Base-by-base conservation (phyloP, 2,797 vertebrate genomes). In the Pteropus rufus region DNA sequence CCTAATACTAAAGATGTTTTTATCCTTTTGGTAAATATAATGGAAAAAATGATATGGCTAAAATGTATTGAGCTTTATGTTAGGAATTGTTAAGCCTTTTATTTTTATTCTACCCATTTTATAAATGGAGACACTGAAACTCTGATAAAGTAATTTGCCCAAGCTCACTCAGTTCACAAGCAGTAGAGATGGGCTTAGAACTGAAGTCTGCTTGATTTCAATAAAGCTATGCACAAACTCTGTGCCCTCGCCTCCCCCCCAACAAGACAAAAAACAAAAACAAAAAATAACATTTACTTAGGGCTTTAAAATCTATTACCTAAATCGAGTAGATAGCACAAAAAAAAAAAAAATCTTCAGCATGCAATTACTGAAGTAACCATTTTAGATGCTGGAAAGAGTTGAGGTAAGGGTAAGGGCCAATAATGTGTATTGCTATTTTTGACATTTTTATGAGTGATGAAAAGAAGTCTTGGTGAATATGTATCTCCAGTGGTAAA, bases 81-180 rank as follows among this genome's bases (percentile, higher is more conserved):
- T 76, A 90, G 41, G 2, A 65, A 88, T 36, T 75, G 6, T 58
- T 73, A 87, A 67, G 5, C 4, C 12, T 1, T 89, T 73, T 92
- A 56, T 91, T 67, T 92, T 84, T 79, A 79, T 75, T 58, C n/a
- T 58, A 70, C 52, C 41, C 67, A 64, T 84, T 93, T 95, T 84
- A 72, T 8, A 76, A 29, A 54, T 29, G 56, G 12, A 75, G 29
- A 91, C 92, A 77, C 12, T 8, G 18, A 70, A 96, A 87, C 10
- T 23, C 41, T 83, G 64, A 19, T 54, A 39, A 46, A 46, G 7
- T 26, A 39, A 76, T 90, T 89, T 64, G 62, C 21, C 81, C 41
- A 44, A 5, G 39, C 19, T 77, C 15, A 19, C 8, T 49, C 1
- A 62, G 7, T 92, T 92, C 10, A 0, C 72, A 76, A 62, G 12